A percentile compares a stretch with the other conserved stretches of the same genome.
phyloP scores from a whole-genome alignment of 2,113 vertebrate genomes.

The Vulpes vulpes region DNA sequence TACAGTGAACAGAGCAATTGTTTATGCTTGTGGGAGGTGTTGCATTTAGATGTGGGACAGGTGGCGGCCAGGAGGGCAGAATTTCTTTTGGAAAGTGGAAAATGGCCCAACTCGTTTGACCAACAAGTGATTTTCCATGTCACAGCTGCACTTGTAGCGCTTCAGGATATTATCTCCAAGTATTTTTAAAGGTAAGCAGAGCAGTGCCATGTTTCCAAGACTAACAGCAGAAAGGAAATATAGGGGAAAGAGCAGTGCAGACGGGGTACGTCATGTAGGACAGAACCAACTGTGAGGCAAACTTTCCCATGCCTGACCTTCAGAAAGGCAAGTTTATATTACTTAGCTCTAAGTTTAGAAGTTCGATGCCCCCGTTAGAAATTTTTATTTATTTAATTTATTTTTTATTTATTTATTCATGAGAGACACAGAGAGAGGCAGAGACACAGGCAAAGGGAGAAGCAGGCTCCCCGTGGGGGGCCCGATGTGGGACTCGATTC shows the following conservation, averaged over 20 bases:
- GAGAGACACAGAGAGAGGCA: too few species aligned
- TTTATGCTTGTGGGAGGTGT: background rate
- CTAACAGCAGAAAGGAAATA: background rate
- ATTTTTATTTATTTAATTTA: background rate
- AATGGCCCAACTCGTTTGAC: background rate
- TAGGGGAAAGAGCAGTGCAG: background rate
- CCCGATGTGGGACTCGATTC: too few species aligned
- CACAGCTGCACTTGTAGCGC: background rate
- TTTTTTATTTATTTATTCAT: too few species aligned
- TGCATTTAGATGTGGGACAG: background rate
- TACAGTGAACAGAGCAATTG: background rate
- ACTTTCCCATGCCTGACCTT: background rate
- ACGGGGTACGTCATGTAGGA: background rate
- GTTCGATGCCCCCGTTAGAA: background rate
- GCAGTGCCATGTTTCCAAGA: background rate
- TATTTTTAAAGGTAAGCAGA: slow-evolving; percentile 35
- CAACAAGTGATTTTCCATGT: background rate
- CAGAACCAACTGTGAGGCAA: background rate
- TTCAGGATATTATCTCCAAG: background rate
- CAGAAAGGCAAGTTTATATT: background rate
- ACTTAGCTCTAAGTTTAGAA: background rate
- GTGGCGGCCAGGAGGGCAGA: background rate
- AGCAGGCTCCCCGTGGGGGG: too few species aligned
- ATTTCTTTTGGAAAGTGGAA: background rate
- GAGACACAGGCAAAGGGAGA: too few species aligned